Conservation (phyloP, 1,140 invertebrate species). For the Choristoneura fumiferana region DNA sequence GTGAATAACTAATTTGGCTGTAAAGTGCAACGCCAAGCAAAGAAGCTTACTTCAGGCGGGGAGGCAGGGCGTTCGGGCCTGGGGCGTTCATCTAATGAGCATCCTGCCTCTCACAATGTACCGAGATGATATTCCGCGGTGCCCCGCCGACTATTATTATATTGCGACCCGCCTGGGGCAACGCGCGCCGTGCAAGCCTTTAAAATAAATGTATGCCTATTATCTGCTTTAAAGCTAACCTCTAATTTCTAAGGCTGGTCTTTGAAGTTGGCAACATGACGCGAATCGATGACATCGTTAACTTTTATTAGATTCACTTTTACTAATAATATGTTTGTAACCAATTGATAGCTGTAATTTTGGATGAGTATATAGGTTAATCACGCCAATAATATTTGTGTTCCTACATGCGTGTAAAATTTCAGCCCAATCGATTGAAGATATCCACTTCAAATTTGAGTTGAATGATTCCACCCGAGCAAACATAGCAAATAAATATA, state of each 20-base stretch:
- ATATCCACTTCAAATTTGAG: no score
- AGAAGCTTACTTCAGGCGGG: constrained; percentile 29
- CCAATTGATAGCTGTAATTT: no score
- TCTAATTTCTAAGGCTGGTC: constrained; percentile 44
- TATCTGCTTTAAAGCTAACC: constrained; percentile 50
- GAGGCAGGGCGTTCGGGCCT: constrained; percentile 46
- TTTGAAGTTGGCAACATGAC: no score
- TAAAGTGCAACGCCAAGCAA: constrained; percentile 33
- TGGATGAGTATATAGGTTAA: no score
- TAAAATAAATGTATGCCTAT: constrained; percentile 62
- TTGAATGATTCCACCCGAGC: no score
- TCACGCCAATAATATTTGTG: no score
- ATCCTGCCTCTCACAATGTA: constrained; percentile 69
- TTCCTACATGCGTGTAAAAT: no score
- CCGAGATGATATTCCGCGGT: constrained; percentile 66
- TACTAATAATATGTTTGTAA: no score
- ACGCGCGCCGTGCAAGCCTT: constrained; percentile 56
- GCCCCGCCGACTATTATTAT: constrained; percentile 68
- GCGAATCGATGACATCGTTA: no score
- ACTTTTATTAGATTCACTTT: no score
- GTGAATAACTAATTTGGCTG: constrained; percentile 57
- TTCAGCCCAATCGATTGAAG: no score
- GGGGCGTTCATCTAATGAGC: constrained; percentile 70
- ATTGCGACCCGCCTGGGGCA: constrained; percentile 50
- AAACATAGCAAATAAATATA: no score